These are phyloP conservation scores for Drosophila leontia DNA, from an alignment of 1,140 invertebrate genomes.

Conservation along the genomic window DNA sequence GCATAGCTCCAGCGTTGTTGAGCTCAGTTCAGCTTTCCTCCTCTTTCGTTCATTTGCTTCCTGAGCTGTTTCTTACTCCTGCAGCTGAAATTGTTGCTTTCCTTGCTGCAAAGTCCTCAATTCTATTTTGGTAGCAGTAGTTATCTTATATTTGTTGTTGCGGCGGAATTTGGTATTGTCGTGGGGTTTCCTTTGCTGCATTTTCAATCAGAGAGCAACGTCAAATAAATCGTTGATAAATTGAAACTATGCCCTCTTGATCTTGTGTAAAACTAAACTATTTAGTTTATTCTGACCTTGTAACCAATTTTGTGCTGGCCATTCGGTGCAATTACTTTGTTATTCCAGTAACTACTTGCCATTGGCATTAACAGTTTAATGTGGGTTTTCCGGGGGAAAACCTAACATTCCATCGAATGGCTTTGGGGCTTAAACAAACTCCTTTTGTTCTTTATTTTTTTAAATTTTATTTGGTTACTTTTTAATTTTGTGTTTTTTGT, in stretches of 20 bases:
- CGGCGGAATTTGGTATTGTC: constrained; percentile 12
- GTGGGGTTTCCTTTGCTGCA: constrained; percentile 18
- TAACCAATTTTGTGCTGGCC: constrained; percentile 24
- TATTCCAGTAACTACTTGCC: constrained; percentile 53
- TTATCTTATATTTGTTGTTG: constrained; percentile 22
- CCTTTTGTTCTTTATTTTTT: constrained; percentile 58
- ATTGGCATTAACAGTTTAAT: constrained; percentile 78
- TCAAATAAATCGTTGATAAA: constrained; percentile 13
- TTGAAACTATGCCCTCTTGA: constrained; percentile 5
- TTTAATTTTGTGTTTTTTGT: constrained; percentile 14
- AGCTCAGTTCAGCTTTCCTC: constrained; percentile 21
- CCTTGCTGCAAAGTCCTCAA: constrained; percentile 42
- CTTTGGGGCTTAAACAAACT: constrained; percentile 42
- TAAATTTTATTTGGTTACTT: constrained; percentile 64
- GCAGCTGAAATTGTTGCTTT: constrained; percentile 20
- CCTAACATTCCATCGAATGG: neutral
- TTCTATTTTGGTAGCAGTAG: constrained; percentile 53
- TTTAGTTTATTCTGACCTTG: constrained; percentile 13
- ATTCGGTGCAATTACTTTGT: constrained; percentile 21
- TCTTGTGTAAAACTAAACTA: neutral
- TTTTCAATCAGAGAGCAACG: constrained; percentile 23
- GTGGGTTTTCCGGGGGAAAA: constrained; percentile 20
- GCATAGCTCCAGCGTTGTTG: neutral
- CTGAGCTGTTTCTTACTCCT: constrained; percentile 28
- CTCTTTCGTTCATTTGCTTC: constrained; percentile 64